phyloP scores from a whole-genome alignment of 2,888 invertebrate genomes.

The Pyrrhosoma nymphula region DNA sequence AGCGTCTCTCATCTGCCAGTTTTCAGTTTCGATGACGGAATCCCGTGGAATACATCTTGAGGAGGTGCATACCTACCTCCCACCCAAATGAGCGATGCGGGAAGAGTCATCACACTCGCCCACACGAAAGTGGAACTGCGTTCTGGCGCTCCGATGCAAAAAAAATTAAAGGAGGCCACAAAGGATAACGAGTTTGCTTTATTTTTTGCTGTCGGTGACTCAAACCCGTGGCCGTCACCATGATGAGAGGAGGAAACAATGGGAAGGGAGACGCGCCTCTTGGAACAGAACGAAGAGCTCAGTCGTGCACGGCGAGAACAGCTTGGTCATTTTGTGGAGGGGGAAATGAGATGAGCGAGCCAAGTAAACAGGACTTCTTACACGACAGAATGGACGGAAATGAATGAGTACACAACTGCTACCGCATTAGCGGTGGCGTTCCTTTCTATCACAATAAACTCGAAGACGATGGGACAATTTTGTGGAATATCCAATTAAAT shows the following conservation, averaged over 20 bases:
- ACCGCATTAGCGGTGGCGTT: neutral
- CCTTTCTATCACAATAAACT: neutral
- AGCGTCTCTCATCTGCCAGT: neutral
- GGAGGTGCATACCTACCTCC: neutral
- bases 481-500: neutral
- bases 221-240: neutral
- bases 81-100: neutral
- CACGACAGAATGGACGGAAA: neutral
- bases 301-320: neutral
- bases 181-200: conserved; percentile 1
- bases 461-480: neutral
- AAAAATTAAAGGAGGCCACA: neutral
- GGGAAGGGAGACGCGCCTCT: neutral
- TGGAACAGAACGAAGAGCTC: neutral
- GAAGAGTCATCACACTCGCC: neutral
- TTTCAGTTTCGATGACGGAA: conserved; percentile 30
- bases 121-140: neutral
- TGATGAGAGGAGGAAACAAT: neutral
- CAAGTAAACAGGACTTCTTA: neutral
- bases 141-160: neutral
- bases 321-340: neutral
- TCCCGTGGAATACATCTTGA: neutral
- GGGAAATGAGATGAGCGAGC: neutral
- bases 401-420: neutral
- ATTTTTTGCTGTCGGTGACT: neutral